Percentiles rank a stretch among this genome's conserved stretches.
Conservation (phyloP, 2,888 invertebrate genomes). For the Archaeoteleia sp. region DNA sequence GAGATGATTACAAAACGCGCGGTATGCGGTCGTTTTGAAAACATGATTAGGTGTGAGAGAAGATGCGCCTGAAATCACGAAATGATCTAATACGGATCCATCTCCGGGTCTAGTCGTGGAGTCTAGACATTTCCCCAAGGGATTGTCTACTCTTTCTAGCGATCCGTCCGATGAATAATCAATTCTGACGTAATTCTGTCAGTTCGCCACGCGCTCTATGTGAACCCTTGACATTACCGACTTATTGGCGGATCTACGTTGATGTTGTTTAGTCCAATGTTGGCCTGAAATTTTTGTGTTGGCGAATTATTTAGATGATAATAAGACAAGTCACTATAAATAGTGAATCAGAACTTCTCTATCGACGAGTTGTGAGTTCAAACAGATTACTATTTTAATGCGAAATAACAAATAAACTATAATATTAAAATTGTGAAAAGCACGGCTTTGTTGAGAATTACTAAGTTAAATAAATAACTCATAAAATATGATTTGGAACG, state of each 20-base stretch:
- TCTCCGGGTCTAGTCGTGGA: conserved; percentile 16
- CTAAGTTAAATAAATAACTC: too few species aligned
- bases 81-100: conserved; percentile 37
- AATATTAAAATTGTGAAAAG: too few species aligned
- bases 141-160: conserved; percentile 16
- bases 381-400: too few species aligned
- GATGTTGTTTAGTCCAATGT: background rate
- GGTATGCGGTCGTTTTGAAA: conserved; percentile 57
- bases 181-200: conserved; percentile 25
- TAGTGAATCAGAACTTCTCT: too few species aligned
- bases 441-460: too few species aligned
- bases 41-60: conserved; percentile 63
- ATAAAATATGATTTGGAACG: too few species aligned
- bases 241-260: conserved; percentile 34
- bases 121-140: conserved; percentile 12
- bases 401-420: too few species aligned
- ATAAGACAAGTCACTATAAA: too few species aligned
- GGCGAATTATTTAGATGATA: too few species aligned
- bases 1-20: conserved; percentile 61
- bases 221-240: conserved; percentile 24
- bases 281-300: too few species aligned
- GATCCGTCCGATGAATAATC: conserved; percentile 65
- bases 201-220: too few species aligned
- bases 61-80: conserved; percentile 64
- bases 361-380: too few species aligned